Percentiles rank a stretch among this genome's conserved stretches.
Evolutionary conservation across 1,140 invertebrate species (phyloP).

Genomic region (Pentalonia nigronervosa): DNA sequence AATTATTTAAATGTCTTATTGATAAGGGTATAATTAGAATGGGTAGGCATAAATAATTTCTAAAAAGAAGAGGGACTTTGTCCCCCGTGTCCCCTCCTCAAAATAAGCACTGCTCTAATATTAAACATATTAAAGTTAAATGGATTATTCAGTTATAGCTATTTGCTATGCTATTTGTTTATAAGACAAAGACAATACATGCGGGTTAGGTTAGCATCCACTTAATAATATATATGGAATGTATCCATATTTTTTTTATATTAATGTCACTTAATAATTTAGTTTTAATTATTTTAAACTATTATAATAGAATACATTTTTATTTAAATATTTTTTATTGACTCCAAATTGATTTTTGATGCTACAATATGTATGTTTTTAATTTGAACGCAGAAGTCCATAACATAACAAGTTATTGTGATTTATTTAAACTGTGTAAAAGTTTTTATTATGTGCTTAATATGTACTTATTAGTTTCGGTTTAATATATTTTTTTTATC

Average conservation of each 20-base stretch:
- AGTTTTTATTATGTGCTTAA: constrained; percentile 29
- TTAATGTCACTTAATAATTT: neutral
- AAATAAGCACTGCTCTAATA: too few species aligned
- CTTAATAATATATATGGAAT: neutral
- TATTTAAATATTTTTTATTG: constrained; percentile 22
- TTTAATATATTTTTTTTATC: constrained; percentile 19
- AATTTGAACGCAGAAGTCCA: constrained; percentile 1
- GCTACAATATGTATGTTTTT: constrained; percentile 18
- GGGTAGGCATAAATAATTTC: too few species aligned
- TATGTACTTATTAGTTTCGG: neutral
- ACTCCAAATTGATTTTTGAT: neutral
- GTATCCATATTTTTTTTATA: neutral
- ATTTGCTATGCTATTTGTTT: neutral
- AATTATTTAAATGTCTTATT: too few species aligned
- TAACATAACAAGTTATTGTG: constrained; percentile 5
- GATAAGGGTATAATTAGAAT: too few species aligned
- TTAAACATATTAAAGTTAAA: too few species aligned
- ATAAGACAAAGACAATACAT: neutral
- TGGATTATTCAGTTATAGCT: too few species aligned
- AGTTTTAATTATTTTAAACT: neutral
- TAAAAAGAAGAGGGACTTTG: too few species aligned
- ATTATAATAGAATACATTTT: neutral
- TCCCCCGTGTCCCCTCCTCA: too few species aligned
- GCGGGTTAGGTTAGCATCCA: neutral
- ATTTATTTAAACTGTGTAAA: constrained; percentile 35